Evolutionary conservation across 2,888 invertebrate genomes (phyloP).

Genomic region (Drosophila flavopinicola): DNA sequence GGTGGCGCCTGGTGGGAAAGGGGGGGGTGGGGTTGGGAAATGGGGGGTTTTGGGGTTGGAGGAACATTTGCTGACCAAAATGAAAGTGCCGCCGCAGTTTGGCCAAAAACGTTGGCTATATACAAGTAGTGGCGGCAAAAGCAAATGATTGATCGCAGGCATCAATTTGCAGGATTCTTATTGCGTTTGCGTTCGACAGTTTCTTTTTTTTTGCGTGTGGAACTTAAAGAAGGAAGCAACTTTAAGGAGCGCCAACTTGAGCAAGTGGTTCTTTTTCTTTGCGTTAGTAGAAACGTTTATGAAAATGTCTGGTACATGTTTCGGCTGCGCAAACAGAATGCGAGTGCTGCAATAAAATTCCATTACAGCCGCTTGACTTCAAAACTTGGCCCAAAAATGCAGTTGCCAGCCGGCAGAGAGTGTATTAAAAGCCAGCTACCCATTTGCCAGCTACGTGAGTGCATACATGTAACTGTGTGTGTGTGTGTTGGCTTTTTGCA

Average conservation of each 20-base stretch:
- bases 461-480: conserved; percentile 36
- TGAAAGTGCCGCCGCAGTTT: conserved; percentile 55
- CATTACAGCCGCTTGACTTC: conserved; percentile 73
- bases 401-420: conserved; percentile 41
- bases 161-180: conserved; percentile 73
- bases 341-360: conserved; percentile 78
- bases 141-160: conserved; percentile 76
- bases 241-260: conserved; percentile 37
- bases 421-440: conserved; percentile 70
- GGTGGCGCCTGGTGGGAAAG: conserved; percentile 6
- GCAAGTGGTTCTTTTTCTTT: conserved; percentile 3
- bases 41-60: conserved; percentile 6
- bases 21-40: neutral
- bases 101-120: conserved; percentile 22
- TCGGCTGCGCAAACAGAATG: conserved; percentile 71
- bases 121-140: conserved; percentile 26
- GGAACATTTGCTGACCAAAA: conserved; percentile 54
- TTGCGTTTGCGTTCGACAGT: conserved; percentile 59
- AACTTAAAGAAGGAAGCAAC: conserved; percentile 26
- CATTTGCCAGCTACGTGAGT: conserved; percentile 66
- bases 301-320: conserved; percentile 77
- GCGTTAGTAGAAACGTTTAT: conserved; percentile 53
- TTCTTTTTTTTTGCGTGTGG: conserved; percentile 28
- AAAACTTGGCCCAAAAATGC: conserved; percentile 72
- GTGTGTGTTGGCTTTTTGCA: conserved; percentile 62